Evolutionary conservation across 1,140 invertebrate species (phyloP).

Genomic region (Drosophila athabasca): DNA sequence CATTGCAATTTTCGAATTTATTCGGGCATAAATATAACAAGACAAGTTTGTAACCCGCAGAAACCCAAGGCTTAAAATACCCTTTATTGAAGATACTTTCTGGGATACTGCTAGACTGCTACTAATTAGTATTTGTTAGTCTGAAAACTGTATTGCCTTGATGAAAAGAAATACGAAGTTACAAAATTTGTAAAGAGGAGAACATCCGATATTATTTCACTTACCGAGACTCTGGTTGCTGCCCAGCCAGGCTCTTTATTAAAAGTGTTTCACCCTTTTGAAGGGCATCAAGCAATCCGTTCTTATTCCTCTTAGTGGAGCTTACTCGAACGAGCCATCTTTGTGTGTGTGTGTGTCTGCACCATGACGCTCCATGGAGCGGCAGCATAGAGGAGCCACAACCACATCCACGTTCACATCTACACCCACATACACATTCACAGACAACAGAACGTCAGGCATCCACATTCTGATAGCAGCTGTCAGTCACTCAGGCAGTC

Average conservation of each 20-base stretch:
- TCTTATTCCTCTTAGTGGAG: constrained; percentile 8
- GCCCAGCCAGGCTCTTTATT: too few species aligned
- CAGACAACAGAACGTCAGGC: constrained; percentile 30
- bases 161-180: too few species aligned
- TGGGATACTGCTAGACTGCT: too few species aligned
- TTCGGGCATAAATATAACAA: constrained; percentile 50
- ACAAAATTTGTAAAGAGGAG: too few species aligned
- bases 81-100: too few species aligned
- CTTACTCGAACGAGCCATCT: constrained; percentile 8
- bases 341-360: constrained; percentile 37
- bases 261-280: too few species aligned
- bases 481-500: constrained; percentile 74
- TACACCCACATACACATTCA: background rate
- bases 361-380: constrained; percentile 8
- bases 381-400: constrained; percentile 17
- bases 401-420: constrained; percentile 23
- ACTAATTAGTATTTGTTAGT: too few species aligned
- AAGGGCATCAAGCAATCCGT: background rate
- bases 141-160: too few species aligned
- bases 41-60: background rate
- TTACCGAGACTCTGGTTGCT: too few species aligned
- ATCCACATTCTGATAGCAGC: constrained; percentile 59
- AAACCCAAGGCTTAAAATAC: constrained; percentile 12
- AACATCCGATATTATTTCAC: too few species aligned
- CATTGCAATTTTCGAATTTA: constrained; percentile 60